phyloP scores from a whole-genome alignment of 2,113 vertebrate species.

The Mixornis gularis region DNA sequence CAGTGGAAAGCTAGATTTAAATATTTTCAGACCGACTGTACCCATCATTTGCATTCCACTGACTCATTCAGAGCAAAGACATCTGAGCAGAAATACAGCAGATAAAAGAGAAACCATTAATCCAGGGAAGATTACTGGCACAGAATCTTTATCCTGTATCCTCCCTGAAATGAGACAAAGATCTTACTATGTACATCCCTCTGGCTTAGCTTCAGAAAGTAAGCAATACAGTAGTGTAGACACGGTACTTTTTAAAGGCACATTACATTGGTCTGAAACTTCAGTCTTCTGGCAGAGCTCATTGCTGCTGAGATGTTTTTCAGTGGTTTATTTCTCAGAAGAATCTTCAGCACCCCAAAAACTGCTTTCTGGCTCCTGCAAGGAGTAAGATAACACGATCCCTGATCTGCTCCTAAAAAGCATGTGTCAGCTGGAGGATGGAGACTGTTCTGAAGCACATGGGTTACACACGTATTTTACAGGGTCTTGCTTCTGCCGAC shows the following conservation, averaged over 20 bases:
- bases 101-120: constrained; percentile 99
- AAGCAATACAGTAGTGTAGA: constrained; percentile 72
- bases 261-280: constrained; percentile 57
- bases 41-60: constrained; percentile 97
- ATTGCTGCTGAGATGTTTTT: constrained; percentile 1
- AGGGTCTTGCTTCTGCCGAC: neutral
- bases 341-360: neutral
- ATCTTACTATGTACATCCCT: constrained; percentile 81
- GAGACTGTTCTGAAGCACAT: neutral
- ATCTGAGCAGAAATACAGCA: constrained; percentile 96
- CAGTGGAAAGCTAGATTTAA: constrained; percentile 79
- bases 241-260: constrained; percentile 68
- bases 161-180: constrained; percentile 82
- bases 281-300: constrained; percentile 4
- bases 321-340: constrained; percentile 16
- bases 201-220: constrained; percentile 78
- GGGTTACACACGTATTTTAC: neutral
- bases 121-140: constrained; percentile 98
- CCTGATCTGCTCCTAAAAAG: neutral
- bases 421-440: neutral
- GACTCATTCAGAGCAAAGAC: constrained; percentile 92
- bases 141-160: constrained; percentile 95
- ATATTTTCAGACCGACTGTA: constrained; percentile 79
- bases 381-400: neutral
- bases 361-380: neutral